phyloP scores from a whole-genome alignment of 2,888 invertebrate genomes.

The Tetragonula carbonaria region DNA sequence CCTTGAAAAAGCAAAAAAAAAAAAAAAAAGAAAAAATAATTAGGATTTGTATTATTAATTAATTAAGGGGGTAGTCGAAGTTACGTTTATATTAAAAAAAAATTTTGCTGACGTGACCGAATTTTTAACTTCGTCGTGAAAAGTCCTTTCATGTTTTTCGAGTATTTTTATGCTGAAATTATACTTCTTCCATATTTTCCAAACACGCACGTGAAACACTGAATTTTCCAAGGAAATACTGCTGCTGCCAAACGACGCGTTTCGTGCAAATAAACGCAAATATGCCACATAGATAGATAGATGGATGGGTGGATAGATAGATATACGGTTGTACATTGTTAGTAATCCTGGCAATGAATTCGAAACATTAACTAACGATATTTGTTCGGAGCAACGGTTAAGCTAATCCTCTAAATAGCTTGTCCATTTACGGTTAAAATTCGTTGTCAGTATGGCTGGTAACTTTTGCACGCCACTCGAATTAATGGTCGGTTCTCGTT shows the following conservation, averaged over 20 bases:
- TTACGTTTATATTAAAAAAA: too few species aligned
- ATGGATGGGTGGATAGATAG: too few species aligned
- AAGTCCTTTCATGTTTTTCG: neutral
- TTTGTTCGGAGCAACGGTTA: slow-evolving; percentile 14
- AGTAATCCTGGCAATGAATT: slow-evolving; percentile 18
- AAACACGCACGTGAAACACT: neutral
- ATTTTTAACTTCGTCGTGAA: neutral
- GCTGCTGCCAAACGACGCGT: neutral
- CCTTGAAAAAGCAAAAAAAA: slow-evolving; percentile 68
- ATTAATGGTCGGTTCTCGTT: slow-evolving; percentile 24
- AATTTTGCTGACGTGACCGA: too few species aligned
- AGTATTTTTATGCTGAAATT: too few species aligned
- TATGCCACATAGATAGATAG: neutral
- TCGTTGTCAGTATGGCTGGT: slow-evolving; percentile 6
- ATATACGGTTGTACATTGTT: neutral
- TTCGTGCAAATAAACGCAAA: neutral
- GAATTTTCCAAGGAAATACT: neutral
- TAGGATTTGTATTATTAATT: neutral
- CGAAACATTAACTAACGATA: slow-evolving; percentile 44
- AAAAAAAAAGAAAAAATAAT: neutral
- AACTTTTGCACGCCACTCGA: slow-evolving; percentile 41
- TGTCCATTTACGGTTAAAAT: slow-evolving; percentile 26
- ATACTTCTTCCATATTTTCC: neutral
- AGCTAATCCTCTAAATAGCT: slow-evolving; percentile 39
- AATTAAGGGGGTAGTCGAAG: too few species aligned